phyloP scores from a whole-genome alignment of 1,140 invertebrate genomes.

The Zaprionus gabonicus region DNA sequence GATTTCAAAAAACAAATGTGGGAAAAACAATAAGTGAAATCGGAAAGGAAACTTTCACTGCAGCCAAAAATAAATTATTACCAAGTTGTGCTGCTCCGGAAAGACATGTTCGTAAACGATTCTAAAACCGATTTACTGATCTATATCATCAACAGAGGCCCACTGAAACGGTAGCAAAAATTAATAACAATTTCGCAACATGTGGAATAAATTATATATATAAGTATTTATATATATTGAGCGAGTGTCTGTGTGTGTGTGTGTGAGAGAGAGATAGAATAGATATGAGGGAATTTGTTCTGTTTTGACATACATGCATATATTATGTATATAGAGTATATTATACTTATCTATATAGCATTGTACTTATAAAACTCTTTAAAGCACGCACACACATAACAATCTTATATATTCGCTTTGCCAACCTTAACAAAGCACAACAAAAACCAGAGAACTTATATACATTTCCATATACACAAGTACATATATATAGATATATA shows the following conservation, averaged over 20 bases:
- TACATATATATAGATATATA: constrained; percentile 36
- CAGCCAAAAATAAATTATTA: constrained; percentile 65
- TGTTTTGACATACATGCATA: constrained; percentile 44
- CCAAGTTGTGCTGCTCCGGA: constrained; percentile 51
- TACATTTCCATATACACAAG: constrained; percentile 44
- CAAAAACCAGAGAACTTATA: constrained; percentile 53
- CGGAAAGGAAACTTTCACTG: constrained; percentile 12
- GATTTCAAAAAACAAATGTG: not conserved
- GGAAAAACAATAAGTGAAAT: constrained; percentile 5
- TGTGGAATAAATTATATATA: constrained; percentile 9
- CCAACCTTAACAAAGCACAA: constrained; percentile 42
- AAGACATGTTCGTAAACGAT: constrained; percentile 9
- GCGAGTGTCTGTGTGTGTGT: constrained; percentile 13
- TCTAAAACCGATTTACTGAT: constrained; percentile 7
- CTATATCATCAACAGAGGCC: constrained; percentile 33
- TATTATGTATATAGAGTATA: constrained; percentile 30
- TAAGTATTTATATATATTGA: constrained; percentile 20
- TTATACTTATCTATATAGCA: constrained; percentile 31
- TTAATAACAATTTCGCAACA: constrained; percentile 54
- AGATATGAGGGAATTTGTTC: constrained; percentile 34
- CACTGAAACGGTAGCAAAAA: constrained; percentile 71
- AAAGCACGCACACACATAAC: constrained; percentile 50
- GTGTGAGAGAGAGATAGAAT: constrained; percentile 10
- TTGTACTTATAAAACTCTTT: constrained; percentile 11
- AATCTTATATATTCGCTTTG: constrained; percentile 32